These are phyloP conservation scores for Miichthys miiuy DNA, from an alignment of 2,797 vertebrate genomes.

Conservation along the genomic window DNA sequence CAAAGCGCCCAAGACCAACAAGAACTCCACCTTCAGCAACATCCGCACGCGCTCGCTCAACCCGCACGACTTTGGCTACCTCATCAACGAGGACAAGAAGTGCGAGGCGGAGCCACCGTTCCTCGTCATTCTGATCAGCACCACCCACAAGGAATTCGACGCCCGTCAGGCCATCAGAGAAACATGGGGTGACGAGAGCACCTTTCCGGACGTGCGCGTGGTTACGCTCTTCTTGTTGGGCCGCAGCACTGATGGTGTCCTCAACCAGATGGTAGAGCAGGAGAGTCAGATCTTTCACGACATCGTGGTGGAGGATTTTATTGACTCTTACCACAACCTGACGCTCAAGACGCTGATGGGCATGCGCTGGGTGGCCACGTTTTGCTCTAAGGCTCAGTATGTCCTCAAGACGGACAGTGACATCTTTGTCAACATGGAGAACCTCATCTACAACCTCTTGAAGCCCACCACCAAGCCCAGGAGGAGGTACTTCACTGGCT, in stretches of 20 bases:
- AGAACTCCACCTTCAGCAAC: slow-evolving; percentile 93
- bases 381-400: slow-evolving; percentile 94
- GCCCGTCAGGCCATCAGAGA: slow-evolving; percentile 97
- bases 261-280: slow-evolving; percentile 99
- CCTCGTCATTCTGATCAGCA: slow-evolving; percentile 97
- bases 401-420: slow-evolving; percentile 99
- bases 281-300: slow-evolving; percentile 99
- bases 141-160: slow-evolving; percentile 98
- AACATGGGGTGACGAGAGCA: slow-evolving; percentile 98
- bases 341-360: slow-evolving; percentile 99
- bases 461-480: slow-evolving; percentile 95
- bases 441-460: slow-evolving; percentile 96
- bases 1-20: slow-evolving; percentile 82
- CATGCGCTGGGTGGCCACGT: slow-evolving; percentile 97
- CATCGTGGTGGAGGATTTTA: slow-evolving; percentile 97
- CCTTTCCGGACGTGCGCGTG: slow-evolving; percentile 91
- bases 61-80: slow-evolving; percentile 94
- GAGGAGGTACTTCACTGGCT: slow-evolving; percentile 96
- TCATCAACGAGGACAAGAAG: slow-evolving; percentile 96
- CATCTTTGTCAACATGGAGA: slow-evolving; percentile 99
- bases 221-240: slow-evolving; percentile 95
- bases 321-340: slow-evolving; percentile 98
- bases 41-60: slow-evolving; percentile 97
- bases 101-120: slow-evolving; percentile 92
- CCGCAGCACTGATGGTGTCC: slow-evolving; percentile 90